Conservation (phyloP, 2,888 invertebrate species). For the Petrophora chlorosata region DNA sequence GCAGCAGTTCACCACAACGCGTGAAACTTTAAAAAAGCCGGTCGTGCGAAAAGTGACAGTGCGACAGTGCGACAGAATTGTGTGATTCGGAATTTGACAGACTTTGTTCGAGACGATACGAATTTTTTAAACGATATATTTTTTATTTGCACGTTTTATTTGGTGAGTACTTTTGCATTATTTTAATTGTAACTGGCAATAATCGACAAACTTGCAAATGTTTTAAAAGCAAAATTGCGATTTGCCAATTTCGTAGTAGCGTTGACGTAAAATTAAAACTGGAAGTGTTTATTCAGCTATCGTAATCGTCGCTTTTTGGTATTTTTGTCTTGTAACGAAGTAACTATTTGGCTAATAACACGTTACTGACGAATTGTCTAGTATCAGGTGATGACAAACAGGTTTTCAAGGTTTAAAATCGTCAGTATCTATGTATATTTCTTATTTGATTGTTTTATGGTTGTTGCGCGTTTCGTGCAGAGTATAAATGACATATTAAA, state of each 20-base stretch:
- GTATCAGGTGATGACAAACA: conserved; percentile 38
- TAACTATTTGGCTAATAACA: conserved; percentile 33
- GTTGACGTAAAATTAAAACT: conserved; percentile 12
- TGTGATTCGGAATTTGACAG: conserved; percentile 64
- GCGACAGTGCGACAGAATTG: conserved; percentile 66
- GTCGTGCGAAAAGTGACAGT: conserved; percentile 75
- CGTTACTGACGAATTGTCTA: conserved; percentile 31
- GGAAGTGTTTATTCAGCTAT: conserved; percentile 2
- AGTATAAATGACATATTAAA: conserved; percentile 23
- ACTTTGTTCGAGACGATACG: conserved; percentile 61
- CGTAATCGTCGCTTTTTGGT: conserved; percentile 10
- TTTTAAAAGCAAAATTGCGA: conserved; percentile 5
- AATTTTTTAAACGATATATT: conserved; percentile 42
- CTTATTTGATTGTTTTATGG: conserved; percentile 41
- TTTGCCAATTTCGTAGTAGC: conserved; percentile 9
- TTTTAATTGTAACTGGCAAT: conserved; percentile 4
- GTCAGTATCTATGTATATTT: conserved; percentile 29
- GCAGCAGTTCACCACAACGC: conserved; percentile 45
- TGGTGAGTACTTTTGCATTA: conserved; percentile 52
- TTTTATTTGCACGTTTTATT: conserved; percentile 60
- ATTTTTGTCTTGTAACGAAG: conserved; percentile 18
- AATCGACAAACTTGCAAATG: conserved; percentile 8
- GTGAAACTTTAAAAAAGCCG: conserved; percentile 65
- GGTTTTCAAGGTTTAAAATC: conserved; percentile 47
- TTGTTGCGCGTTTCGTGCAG: conserved; percentile 39